Percentiles rank a stretch among this genome's conserved stretches.
These are phyloP conservation scores for Drymonia ruficornis DNA, from an alignment of 2,888 invertebrate genomes.

Conservation along the genomic window DNA sequence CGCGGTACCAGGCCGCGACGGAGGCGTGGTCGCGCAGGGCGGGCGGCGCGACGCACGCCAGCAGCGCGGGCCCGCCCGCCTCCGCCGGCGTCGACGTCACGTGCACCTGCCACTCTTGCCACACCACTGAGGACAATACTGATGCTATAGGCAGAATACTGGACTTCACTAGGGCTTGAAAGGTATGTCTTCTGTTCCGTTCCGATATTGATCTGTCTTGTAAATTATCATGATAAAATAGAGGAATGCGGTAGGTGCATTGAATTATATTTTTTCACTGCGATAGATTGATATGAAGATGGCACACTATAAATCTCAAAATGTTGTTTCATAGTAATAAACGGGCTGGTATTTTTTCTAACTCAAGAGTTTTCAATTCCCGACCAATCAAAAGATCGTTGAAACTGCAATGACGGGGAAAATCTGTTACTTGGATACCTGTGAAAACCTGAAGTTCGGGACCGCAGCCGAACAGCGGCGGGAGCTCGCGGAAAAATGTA, in stretches of 20 bases:
- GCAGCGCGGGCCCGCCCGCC: conserved; percentile 89
- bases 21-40: conserved; percentile 89
- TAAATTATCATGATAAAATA: too few species aligned
- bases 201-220: too few species aligned
- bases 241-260: too few species aligned
- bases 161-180: neutral
- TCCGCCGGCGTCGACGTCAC: conserved; percentile 89
- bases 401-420: conserved; percentile 21
- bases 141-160: neutral
- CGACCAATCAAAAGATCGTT: conserved; percentile 26
- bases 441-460: conserved; percentile 24
- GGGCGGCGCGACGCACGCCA: conserved; percentile 87
- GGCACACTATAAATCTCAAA: neutral
- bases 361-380: conserved; percentile 3
- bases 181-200: too few species aligned
- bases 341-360: too few species aligned
- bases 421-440: conserved; percentile 26
- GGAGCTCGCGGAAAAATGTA: conserved; percentile 16
- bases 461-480: neutral
- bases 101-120: conserved; percentile 90
- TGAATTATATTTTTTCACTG: too few species aligned
- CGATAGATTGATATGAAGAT: too few species aligned
- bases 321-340: neutral
- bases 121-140: conserved; percentile 85
- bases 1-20: conserved; percentile 91